Base-by-base conservation (phyloP, 2,113 vertebrate genomes). In the Centrocercus urophasianus region DNA sequence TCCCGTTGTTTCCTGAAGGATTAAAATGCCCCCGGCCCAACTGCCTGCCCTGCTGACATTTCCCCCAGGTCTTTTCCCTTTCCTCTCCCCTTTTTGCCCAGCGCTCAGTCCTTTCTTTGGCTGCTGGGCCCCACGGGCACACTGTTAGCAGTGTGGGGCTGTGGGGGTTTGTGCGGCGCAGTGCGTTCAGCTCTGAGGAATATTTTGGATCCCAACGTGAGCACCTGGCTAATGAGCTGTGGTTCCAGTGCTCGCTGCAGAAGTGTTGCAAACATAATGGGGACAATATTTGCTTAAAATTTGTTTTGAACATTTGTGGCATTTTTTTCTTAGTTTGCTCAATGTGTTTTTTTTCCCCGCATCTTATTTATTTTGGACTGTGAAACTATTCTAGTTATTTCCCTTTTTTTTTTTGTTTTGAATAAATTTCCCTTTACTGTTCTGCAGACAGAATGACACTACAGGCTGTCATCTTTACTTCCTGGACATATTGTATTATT, bases 201-300 rank as follows among this genome's bases (percentile, higher is more conserved):
- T 88, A 86, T 64, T 50, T 66, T 60, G 91, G 63, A 59, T 71
- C 87, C 61, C 3, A 2, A 67, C 0, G 2, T 87, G 91, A 80
- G 60, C 72, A 25, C 64, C 76, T 38, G 87, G 72, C 84, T 93
- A 71, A 93, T 73, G 86, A 95, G 67, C n/a, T 89, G 82, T 82
- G 73, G 78, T 24, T 93, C 75, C 24, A 74, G 72, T 56, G 21
- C 59, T 79, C 38, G 3, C 81, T 77, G 66, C 54, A 56, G 64
- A 86, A 93, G 65, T 71, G 57, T 56, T 69, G 50, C 64, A 52
- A 89, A 92, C 71, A 11, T 72, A 94, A 91, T 52, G 85, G 84
- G 91, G 94, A 73, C 87, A 67, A 73, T 83, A 92, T 93, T 83
- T 91, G 82, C 79, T 93, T 96, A 85, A 91, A 83, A 60, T 88